Base-by-base conservation (phyloP, 2,888 invertebrate genomes). In the Molorchus minor region DNA sequence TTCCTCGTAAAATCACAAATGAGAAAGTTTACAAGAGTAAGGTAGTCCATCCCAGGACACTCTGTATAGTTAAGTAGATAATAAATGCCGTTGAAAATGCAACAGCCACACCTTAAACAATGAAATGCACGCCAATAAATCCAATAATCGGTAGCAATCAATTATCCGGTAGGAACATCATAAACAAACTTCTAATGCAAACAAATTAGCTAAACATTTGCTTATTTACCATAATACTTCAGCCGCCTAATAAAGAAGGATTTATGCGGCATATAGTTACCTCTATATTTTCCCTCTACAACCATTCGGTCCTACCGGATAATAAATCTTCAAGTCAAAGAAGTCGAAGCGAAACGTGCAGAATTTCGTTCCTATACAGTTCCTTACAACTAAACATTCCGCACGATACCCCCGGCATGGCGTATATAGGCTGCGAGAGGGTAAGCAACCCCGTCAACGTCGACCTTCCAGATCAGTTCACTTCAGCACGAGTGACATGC, bases 211-310 rank as follows among this genome's bases (percentile, higher is more conserved):
- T 54, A 62, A 62, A 57, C 64, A 66, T 56, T 41, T 68, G 68
- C 66, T 66, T 63, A 64, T 65, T 66, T 66, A 64, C 63, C 60
- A 64, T 58, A 70, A 66, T 63, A 68, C 61, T 67, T 67, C 65
- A 68, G 49, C 59, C 64, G 68, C 68, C 66, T 72, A 75, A 77
- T 77, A 77, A 77, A 75, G 74, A 72, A 74, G 69, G 75, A 78
- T 77, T 77, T 79, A 77, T 78, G 76, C 73, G 76, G 74, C 76
- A 71, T 71, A 74, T 71, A 73, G 74, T 75, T 75, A 78, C 76
- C 76, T 75, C 76, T 73, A 74, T 75, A 75, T 77, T 77, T 75
- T 74, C 76, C 52, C 74, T 76, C 70, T 75, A 76, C 74, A 77
- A 72, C 75, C 77, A 73, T 77, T 77, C 75, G 73, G 69, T 70